Evolutionary conservation across 2,113 vertebrate genomes (phyloP).

Genomic region (Myotis yumanensis): DNA sequence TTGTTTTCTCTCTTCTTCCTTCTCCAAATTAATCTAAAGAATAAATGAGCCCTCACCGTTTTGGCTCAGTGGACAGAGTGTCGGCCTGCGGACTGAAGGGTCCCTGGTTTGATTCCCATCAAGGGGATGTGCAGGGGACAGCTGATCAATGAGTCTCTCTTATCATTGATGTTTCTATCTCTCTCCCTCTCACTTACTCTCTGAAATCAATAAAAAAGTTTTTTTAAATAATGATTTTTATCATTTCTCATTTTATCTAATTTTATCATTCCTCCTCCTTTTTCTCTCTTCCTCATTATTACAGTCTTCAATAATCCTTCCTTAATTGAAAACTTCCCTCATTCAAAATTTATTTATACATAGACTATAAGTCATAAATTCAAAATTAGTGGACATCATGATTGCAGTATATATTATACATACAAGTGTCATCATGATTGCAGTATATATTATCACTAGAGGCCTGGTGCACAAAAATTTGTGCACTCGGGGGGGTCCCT

Average conservation of each 20-base stretch:
- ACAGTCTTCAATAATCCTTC: neutral
- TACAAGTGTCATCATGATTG: neutral
- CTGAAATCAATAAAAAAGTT: no score
- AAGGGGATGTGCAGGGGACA: no score
- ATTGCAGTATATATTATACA: neutral
- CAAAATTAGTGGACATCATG: neutral
- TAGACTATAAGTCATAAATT: neutral
- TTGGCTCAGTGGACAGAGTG: no score
- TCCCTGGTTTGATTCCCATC: no score
- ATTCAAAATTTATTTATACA: constrained; percentile 36
- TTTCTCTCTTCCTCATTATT: constrained; percentile 23
- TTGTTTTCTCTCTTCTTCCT: neutral
- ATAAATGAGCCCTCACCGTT: neutral
- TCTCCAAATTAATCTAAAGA: constrained; percentile 21
- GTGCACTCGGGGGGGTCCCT: no score
- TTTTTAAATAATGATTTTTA: neutral
- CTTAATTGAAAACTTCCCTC: neutral
- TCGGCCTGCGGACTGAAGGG: no score
- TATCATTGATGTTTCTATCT: no score
- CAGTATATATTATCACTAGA: constrained; percentile 1
- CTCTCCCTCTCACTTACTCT: no score
- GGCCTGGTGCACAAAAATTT: no score
- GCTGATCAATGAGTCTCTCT: no score
- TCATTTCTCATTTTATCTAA: constrained; percentile 15
- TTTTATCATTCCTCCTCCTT: neutral